A percentile compares a stretch with the other conserved stretches of the same genome.
Conservation (phyloP, 2,113 vertebrate genomes). For the Clarias macrocephalus region DNA sequence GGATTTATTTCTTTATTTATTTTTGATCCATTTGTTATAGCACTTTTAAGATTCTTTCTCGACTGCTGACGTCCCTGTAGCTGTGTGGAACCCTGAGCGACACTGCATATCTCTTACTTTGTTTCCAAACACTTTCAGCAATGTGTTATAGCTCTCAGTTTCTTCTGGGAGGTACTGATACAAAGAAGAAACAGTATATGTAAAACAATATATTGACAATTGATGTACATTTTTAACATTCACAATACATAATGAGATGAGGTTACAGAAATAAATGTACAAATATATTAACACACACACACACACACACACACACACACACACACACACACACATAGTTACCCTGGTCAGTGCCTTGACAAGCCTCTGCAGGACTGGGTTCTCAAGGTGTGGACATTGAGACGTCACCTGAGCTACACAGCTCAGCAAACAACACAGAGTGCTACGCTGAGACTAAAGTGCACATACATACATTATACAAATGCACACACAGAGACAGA, state of each 20-base stretch:
- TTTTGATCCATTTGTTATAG: conserved; percentile 1
- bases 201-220: background rate
- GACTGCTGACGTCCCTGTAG: background rate
- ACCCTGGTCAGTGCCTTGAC: conserved; percentile 73
- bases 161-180: conserved; percentile 65
- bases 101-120: conserved; percentile 61
- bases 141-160: conserved; percentile 40
- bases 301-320: background rate
- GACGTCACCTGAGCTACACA: conserved; percentile 71
- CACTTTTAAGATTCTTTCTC: background rate
- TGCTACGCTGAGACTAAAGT: conserved; percentile 71
- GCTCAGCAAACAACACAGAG: conserved; percentile 72
- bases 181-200: background rate
- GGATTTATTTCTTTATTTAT: background rate
- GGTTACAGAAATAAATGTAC: background rate
- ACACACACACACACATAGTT: conserved; percentile 24
- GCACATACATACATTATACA: background rate
- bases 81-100: conserved; percentile 32
- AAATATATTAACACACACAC: background rate
- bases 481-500: background rate
- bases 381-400: conserved; percentile 71
- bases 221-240: background rate
- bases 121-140: conserved; percentile 64
- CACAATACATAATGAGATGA: background rate
- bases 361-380: conserved; percentile 68